Base-by-base conservation (phyloP, 2,797 vertebrate species). In the Oreonectes daqikongensis region DNA sequence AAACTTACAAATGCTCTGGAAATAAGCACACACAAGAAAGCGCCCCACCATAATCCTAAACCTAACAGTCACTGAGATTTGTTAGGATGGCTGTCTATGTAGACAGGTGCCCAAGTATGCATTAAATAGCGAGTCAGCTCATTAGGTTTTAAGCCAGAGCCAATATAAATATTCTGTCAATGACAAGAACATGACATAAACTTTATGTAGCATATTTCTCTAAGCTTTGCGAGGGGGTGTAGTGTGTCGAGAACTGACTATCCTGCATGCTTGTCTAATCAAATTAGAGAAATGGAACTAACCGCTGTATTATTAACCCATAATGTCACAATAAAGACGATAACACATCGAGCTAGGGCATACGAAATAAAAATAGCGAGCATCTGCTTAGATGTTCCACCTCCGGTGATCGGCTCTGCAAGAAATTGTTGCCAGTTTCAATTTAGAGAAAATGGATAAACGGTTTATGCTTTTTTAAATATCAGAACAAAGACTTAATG, bases 321-420 rank as follows among this genome's bases (percentile, higher is more conserved):
- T 61, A 20, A 35, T 61, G 30, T 35, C 18, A 60, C 2, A 46
- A 38, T 20, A 5, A 61, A n/a, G 18, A 61, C 30, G 4, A n/a
- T n/a, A 61, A 12, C 30, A 35, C n/a, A 2, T 61, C 20, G n/a
- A 20, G 9, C 32, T 11, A 35, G 11, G 59, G 3, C 32, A 35
- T 59, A 35, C 35, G 18, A 61, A 60, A 20, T 35, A 61, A 61
- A 61, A 38, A 60, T 32, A 61, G 30, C 26, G 30, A 17, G 53
- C 18, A 32, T 35, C 32, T 59, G 9, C 57, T 35, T 32, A 60
- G 26, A 61, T 38, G 9, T 35, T 3, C 30, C 32, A 20, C 8
- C 59, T 38, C 5, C 0, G 14, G 17, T 40, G 18, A 28, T 15
- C 26, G 1, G 0, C 1, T 38, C 17, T 35, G 24, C 24, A 60